These are phyloP conservation scores for Cyanocitta stelleri DNA, from an alignment of 2,113 vertebrate genomes.

Conservation along the genomic window DNA sequence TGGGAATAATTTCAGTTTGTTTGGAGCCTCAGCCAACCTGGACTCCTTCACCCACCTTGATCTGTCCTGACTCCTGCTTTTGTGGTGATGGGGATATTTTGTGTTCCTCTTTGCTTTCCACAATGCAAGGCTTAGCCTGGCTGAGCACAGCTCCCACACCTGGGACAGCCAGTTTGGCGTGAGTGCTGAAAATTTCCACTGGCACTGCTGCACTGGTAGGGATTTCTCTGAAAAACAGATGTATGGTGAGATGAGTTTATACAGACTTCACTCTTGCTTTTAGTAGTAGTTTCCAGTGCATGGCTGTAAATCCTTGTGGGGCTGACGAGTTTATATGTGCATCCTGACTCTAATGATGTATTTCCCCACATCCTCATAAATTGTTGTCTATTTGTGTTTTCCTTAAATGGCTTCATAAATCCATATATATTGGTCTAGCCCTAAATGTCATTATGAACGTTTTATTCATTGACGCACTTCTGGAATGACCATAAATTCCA, in stretches of 20 bases:
- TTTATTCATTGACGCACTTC: conserved; percentile 17
- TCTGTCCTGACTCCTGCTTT: neutral
- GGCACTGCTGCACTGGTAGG: neutral
- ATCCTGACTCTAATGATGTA: conserved; percentile 29
- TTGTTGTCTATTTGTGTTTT: conserved; percentile 30
- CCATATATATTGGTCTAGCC: conserved; percentile 10
- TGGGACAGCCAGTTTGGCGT: neutral
- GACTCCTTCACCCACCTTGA: neutral
- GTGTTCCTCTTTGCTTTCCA: neutral
- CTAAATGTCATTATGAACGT: conserved; percentile 9
- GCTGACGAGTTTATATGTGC: conserved; percentile 19
- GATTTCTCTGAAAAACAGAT: neutral
- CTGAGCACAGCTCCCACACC: fast-evolving
- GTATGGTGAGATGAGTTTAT: conserved; percentile 3
- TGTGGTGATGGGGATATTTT: neutral
- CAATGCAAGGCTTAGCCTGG: neutral
- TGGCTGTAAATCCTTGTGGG: conserved; percentile 38
- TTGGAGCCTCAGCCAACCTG: neutral
- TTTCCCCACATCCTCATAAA: conserved; percentile 46
- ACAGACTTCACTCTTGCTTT: conserved; percentile 27
- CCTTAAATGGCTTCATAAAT: conserved; percentile 49
- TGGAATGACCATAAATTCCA: neutral
- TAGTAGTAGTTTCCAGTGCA: neutral
- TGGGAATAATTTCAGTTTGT: neutral
- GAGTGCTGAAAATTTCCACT: neutral